Base-by-base conservation (phyloP, 2,888 invertebrate species). In the Drosophila cyrtoloma region DNA sequence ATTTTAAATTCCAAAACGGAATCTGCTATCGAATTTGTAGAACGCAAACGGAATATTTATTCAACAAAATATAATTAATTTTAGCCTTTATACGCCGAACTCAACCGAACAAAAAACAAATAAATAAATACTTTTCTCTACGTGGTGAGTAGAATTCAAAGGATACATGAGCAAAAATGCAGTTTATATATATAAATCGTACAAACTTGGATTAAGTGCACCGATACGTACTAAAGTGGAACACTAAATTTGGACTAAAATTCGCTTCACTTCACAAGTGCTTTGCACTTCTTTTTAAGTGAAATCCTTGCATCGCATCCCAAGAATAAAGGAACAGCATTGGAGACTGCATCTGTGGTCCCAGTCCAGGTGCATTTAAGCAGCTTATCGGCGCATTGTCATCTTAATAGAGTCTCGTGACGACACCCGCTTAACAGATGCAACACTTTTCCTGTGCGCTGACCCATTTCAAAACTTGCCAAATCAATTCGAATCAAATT, bases 401-500 rank as follows among this genome's bases (percentile, higher is more conserved):
- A 76, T 74, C 64, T 67, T 51, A 66, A 82, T 73, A 68, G 75
- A 75, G 66, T 63, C 66, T 51, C 28, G n/a, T 44, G 53, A 59
- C 50, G 59, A 35, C 35, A 35, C 35, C 44, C 35, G 26, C 52
- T 67, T 58, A 72, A 72, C 52, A 57, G 61, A 71, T 72, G 61
- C 79, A 78, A 78, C 61, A 76, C 68, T 72, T 68, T 44, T 22
- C 30, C 44, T 67, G 68, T 66, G 72, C 66, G 56, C 39, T 71
- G 81, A 82, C 81, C 85, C 66, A 84, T 78, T 81, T 84, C 9
- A 22, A 30, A 60, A 37, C 26, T 22, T 60, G 35, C 28, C 52
- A 66, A 80, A 69, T 77, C 77, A 80, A 77, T 77, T 71, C 78
- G 58, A 77, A 66, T 81, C 56, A 67, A 77, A 77, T 65, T 71